Conservation (phyloP, 2,113 vertebrate genomes). For the Chaetura pelagica region DNA sequence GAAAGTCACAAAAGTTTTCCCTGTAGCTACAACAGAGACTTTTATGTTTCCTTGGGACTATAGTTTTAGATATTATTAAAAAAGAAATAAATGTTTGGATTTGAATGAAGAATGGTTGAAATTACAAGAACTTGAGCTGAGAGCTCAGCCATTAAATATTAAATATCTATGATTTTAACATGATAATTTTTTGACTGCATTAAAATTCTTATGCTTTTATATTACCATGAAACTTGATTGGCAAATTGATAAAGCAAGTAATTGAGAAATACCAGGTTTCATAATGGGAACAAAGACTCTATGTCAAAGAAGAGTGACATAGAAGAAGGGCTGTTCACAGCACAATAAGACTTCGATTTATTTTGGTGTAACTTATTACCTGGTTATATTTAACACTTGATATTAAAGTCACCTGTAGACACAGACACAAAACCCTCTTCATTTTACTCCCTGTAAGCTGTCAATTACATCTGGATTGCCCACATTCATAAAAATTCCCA, state of each 20-base stretch:
- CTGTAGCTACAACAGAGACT: background rate
- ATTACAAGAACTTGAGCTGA: background rate
- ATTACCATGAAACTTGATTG: background rate
- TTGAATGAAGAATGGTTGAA: background rate
- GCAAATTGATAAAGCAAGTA: background rate
- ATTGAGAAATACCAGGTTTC: background rate
- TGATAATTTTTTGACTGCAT: background rate
- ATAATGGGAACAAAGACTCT: background rate
- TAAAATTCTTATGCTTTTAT: background rate
- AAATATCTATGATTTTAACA: background rate
- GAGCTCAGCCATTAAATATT: background rate
- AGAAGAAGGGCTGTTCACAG: background rate
- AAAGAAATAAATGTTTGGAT: background rate
- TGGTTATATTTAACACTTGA: background rate
- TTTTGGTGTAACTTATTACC: constrained; percentile 4
- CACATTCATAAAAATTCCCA: background rate
- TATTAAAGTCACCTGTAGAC: background rate
- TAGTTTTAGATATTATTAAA: background rate
- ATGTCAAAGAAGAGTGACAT: background rate
- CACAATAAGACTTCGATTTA: background rate
- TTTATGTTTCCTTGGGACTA: background rate
- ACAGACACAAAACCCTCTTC: background rate
- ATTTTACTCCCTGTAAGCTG: constrained; percentile 2
- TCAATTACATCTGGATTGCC: background rate
- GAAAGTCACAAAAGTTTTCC: background rate